Conservation (phyloP, 2,888 invertebrate genomes). For the Chalcis sispes region DNA sequence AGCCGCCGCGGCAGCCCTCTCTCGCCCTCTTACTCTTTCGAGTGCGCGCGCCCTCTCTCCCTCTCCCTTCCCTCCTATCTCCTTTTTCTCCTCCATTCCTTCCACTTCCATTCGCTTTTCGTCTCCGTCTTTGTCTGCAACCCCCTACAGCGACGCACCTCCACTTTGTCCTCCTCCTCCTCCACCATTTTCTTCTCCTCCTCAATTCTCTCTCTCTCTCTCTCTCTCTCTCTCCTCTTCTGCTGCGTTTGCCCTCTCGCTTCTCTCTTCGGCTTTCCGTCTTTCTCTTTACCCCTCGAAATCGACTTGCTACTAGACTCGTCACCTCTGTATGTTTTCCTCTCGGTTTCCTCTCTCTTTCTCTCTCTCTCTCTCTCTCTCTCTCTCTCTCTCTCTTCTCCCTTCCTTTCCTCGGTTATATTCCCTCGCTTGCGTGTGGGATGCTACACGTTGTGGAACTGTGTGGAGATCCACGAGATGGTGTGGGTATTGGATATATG, state of each 20-base stretch:
- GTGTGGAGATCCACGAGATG: too few relatives aligned
- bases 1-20: slow-evolving; percentile 59
- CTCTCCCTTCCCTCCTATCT: slow-evolving; percentile 20
- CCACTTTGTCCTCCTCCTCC: slow-evolving; percentile 16
- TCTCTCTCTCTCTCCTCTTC: slow-evolving; percentile 64
- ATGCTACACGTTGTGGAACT: too few relatives aligned
- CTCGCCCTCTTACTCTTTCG: slow-evolving; percentile 58
- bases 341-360: too few relatives aligned
- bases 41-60: slow-evolving; percentile 43
- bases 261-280: too few relatives aligned
- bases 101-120: too few relatives aligned
- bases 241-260: slow-evolving; percentile 36
- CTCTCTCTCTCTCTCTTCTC: neutral
- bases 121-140: too few relatives aligned
- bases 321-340: too few relatives aligned
- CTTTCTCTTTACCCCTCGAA: too few relatives aligned
- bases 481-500: too few relatives aligned
- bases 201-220: slow-evolving; percentile 63
- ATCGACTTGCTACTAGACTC: too few relatives aligned
- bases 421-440: neutral
- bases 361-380: neutral
- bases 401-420: neutral
- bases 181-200: slow-evolving; percentile 55
- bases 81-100: slow-evolving; percentile 42
- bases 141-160: too few relatives aligned